A percentile compares a stretch with the other conserved stretches of the same genome.
Evolutionary conservation across 2,888 invertebrate genomes (phyloP).

Genomic region (Mesoligia furuncula): DNA sequence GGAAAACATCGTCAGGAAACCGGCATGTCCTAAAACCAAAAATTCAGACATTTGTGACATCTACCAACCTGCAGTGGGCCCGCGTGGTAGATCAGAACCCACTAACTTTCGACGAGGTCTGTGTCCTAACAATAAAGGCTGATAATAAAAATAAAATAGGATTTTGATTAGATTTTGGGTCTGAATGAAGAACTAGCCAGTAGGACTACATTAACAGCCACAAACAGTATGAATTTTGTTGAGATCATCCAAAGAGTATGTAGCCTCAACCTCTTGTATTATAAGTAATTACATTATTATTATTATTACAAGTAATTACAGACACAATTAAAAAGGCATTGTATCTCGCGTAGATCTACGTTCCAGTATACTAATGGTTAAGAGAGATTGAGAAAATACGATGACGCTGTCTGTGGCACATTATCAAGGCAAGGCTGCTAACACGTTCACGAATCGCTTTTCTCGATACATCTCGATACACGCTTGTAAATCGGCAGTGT

Average conservation of each 20-base stretch:
- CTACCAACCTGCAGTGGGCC: background rate
- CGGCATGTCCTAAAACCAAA: too few relatives aligned
- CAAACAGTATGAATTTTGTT: too few relatives aligned
- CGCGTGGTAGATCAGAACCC: background rate
- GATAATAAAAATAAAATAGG: background rate
- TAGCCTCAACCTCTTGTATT: too few relatives aligned
- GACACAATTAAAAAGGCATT: too few relatives aligned
- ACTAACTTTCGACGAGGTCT: background rate
- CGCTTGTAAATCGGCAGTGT: background rate
- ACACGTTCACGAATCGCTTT: background rate
- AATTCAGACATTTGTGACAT: background rate
- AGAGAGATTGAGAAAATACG: background rate
- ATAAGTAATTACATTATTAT: too few relatives aligned
- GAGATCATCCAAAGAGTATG: too few relatives aligned
- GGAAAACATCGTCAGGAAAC: too few relatives aligned
- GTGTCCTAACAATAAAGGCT: background rate
- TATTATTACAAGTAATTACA: too few relatives aligned
- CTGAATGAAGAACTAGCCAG: too few relatives aligned
- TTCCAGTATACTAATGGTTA: too few relatives aligned
- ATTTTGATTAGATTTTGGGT: background rate
- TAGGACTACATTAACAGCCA: too few relatives aligned
- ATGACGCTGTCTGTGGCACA: background rate
- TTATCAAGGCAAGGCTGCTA: background rate
- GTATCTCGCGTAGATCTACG: too few relatives aligned
- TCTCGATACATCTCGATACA: background rate